Percentiles rank a stretch among this genome's conserved stretches.
Evolutionary conservation across 2,888 invertebrate species (phyloP).

Genomic region (Galerucella pusilla): DNA sequence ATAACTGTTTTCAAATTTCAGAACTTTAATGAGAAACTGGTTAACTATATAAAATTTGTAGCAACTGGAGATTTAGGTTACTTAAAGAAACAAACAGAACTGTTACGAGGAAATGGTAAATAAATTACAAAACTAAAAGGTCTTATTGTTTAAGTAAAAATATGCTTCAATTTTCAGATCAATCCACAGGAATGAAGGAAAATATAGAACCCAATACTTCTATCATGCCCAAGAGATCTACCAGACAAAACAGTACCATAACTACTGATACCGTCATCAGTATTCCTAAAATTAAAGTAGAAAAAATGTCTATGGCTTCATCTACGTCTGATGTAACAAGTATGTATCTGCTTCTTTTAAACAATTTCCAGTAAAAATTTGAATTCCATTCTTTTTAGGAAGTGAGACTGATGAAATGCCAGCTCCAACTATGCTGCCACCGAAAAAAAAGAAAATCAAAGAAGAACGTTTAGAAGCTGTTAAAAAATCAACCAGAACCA

Average conservation of each 20-base stretch:
- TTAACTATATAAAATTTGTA: background rate
- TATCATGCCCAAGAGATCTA: background rate
- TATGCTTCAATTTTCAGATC: background rate
- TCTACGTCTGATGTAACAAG: background rate
- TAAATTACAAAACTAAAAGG: background rate
- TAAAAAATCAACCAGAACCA: constrained; percentile 39
- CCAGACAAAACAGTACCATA: constrained; percentile 1
- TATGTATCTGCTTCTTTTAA: background rate
- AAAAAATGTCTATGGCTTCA: background rate
- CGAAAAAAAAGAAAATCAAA: constrained; percentile 49
- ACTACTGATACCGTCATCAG: background rate
- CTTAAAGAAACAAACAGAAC: constrained; percentile 9
- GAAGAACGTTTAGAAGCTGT: constrained; percentile 37
- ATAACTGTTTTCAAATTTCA: background rate
- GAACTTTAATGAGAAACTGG: background rate
- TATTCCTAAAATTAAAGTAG: background rate
- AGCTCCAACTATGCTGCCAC: constrained; percentile 51
- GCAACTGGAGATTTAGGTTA: constrained; percentile 3
- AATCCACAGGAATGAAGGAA: background rate
- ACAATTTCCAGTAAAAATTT: background rate
- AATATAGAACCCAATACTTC: constrained; percentile 9
- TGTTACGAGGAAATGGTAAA: constrained; percentile 3
- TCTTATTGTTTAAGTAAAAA: background rate
- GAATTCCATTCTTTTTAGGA: background rate
- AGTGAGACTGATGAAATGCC: constrained; percentile 50